Base-by-base conservation (phyloP, 2,797 vertebrate species). In the Hirundo rustica region DNA sequence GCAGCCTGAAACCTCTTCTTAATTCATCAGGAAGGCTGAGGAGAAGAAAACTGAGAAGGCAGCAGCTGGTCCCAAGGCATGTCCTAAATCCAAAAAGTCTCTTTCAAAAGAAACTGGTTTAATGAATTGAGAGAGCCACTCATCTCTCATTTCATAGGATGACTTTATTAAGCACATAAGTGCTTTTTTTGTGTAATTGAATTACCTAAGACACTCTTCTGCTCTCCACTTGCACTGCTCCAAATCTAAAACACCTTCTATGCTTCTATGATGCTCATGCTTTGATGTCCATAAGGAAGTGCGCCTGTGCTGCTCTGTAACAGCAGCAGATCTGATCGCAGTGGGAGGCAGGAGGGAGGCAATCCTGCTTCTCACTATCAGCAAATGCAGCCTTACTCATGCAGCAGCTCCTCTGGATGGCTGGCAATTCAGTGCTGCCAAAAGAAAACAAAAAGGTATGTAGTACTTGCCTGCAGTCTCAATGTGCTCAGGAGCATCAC, bases 301-400 rank as follows among this genome's bases (percentile, higher is more conserved):
- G 19, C 65, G 80, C 57, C 68, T 54, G 61, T 26, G 55, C 44
- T 3, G 16, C 25, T 34, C 42, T 1, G 10, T 10, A 36, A 42
- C 6, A 44, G 68, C 29, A 42, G 85, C n/a, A 55, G 55, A n/a
- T 44, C 73, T 18, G 42, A 50, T 11, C 0, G 0, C 0, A 13
- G 38, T 10, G 62, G 47, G 38, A 89, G 65, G 60, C 1, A 1
- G 20, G 14, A 75, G 42, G 8, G 8, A 12, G 26, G 30, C 19
- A 47, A 21, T 34, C 21, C 65, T 74, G 44, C 32, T 75, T 44
- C 10, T 29, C 36, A 7, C 55, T 10, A 1, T 7, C 44, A 32
- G 66, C 62, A 64, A n/a, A 45, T 8, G 5, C 4, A 1, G n/a
- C 22, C 42, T 55, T 58, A 19, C 57, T 65, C 57, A 32, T 2